Percentiles rank a stretch among this genome's conserved stretches.
These are phyloP conservation scores for Pan paniscus DNA, from an alignment of 2,113 vertebrate species.

Conservation along the genomic window DNA sequence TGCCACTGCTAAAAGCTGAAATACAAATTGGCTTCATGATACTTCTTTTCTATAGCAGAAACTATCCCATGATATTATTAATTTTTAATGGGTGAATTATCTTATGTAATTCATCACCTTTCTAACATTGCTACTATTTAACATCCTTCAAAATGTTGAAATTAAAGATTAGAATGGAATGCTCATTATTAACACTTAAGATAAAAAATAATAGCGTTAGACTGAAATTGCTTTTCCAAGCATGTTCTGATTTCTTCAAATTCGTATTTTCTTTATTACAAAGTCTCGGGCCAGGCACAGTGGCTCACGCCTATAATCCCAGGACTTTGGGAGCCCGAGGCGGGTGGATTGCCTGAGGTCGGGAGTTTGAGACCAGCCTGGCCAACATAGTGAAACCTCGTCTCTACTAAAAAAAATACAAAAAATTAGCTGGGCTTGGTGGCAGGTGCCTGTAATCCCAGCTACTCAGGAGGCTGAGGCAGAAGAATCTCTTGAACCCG, in stretches of 20 bases:
- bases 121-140: conserved; percentile 55
- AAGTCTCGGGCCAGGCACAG: accelerated
- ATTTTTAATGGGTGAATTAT: background rate
- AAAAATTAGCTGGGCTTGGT: too few relatives aligned
- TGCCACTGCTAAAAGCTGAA: background rate
- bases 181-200: background rate
- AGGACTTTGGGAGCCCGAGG: too few relatives aligned
- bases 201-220: background rate
- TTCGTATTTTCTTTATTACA: conserved; percentile 17
- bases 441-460: too few relatives aligned
- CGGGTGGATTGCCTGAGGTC: too few relatives aligned
- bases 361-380: too few relatives aligned
- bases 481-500: too few relatives aligned
- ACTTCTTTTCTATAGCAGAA: background rate
- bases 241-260: background rate
- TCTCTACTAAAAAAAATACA: too few relatives aligned
- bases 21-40: conserved; percentile 35
- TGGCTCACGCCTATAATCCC: too few relatives aligned
- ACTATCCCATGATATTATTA: background rate
- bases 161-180: conserved; percentile 26
- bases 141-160: conserved; percentile 14
- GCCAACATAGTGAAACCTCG: too few relatives aligned
- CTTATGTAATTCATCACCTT: conserved; percentile 3
- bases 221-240: background rate
- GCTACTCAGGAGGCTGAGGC: too few relatives aligned